Evolutionary conservation across 2,797 vertebrate genomes (phyloP).

Genomic region (Australoheros facetus): DNA sequence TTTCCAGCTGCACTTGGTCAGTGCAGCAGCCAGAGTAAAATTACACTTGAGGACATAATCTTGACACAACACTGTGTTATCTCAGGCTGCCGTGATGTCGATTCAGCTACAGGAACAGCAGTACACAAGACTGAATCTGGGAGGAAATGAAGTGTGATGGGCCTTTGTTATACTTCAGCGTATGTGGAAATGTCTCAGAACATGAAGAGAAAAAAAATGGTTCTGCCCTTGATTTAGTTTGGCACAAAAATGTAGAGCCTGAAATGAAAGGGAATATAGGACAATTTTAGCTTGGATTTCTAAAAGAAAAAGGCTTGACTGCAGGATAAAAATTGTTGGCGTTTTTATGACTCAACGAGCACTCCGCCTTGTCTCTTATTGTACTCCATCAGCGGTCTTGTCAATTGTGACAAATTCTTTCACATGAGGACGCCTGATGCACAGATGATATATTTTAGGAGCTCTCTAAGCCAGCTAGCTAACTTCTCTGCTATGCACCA

Average conservation of each 20-base stretch:
- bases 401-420: slow-evolving; percentile 44
- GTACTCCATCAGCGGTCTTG: slow-evolving; percentile 35
- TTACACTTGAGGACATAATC: slow-evolving; percentile 78
- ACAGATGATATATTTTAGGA: slow-evolving; percentile 55
- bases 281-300: slow-evolving; percentile 36
- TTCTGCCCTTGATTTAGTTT: slow-evolving; percentile 46
- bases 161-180: slow-evolving; percentile 42
- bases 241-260: slow-evolving; percentile 26
- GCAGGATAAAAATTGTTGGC: slow-evolving; percentile 39
- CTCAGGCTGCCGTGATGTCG: slow-evolving; percentile 60
- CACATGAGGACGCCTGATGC: slow-evolving; percentile 46
- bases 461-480: slow-evolving; percentile 47
- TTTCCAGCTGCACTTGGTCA: slow-evolving; percentile 55
- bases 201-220: not conserved
- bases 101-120: slow-evolving; percentile 59
- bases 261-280: slow-evolving; percentile 41
- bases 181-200: slow-evolving; percentile 39
- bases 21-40: slow-evolving; percentile 65
- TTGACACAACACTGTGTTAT: slow-evolving; percentile 71
- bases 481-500: slow-evolving; percentile 58
- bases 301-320: slow-evolving; percentile 41
- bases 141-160: slow-evolving; percentile 74
- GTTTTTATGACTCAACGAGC: slow-evolving; percentile 26
- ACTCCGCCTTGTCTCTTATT: slow-evolving; percentile 23
- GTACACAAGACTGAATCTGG: slow-evolving; percentile 48